Conservation (phyloP, 2,797 vertebrate genomes). For the Smutsia temminckii region DNA sequence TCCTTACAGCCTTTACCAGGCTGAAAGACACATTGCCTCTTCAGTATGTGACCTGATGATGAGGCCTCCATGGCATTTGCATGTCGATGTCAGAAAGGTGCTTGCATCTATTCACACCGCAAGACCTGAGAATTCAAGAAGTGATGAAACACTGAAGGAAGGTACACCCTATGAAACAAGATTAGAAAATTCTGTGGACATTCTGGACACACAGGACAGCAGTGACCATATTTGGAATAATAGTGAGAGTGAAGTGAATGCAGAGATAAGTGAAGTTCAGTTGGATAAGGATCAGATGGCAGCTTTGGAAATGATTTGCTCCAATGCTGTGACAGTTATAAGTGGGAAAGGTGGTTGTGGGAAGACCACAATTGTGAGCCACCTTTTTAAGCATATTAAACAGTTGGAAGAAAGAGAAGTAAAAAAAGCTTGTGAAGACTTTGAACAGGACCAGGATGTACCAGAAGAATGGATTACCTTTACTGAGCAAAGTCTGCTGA, state of each 20-base stretch:
- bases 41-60: slow-evolving; percentile 78
- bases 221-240: neutral
- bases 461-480: slow-evolving; percentile 83
- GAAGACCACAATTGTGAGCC: slow-evolving; percentile 90
- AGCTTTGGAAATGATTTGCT: slow-evolving; percentile 88
- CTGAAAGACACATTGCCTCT: slow-evolving; percentile 86
- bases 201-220: neutral
- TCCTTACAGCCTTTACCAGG: slow-evolving; percentile 82
- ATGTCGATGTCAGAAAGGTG: slow-evolving; percentile 82
- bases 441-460: slow-evolving; percentile 82
- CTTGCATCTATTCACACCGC: slow-evolving; percentile 57
- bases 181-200: neutral
- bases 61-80: slow-evolving; percentile 78
- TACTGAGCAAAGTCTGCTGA: neutral
- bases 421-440: slow-evolving; percentile 83
- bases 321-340: slow-evolving; percentile 89
- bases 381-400: slow-evolving; percentile 85
- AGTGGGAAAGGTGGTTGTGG: slow-evolving; percentile 92
- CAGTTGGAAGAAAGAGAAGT: slow-evolving; percentile 82
- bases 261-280: slow-evolving; percentile 27
- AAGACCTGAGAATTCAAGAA: neutral
- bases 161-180: neutral
- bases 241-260: neutral
- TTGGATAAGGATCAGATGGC: slow-evolving; percentile 86
- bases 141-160: neutral